Evolutionary conservation across 2,113 vertebrate genomes (phyloP), one percentile per base, ranked within the genome.

Genomic region (Campylomormyrus numenius): DNA sequence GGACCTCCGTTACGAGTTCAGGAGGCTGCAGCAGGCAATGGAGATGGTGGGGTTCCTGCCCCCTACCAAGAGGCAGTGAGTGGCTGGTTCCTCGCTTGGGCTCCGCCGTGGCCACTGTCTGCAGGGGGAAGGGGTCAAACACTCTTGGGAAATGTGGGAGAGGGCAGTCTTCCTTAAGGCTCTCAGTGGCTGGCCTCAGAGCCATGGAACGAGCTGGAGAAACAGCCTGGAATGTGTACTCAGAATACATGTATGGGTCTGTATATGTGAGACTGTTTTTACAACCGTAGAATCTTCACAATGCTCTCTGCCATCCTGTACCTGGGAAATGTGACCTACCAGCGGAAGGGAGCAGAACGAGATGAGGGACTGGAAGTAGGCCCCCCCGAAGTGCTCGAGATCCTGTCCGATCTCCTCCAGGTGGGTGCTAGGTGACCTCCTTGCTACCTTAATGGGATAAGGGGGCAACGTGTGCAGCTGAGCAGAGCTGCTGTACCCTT

Each of bases 11-110:
- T 96, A 97, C 15, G 97, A 98, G 91, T 99, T 98, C 27, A 96
- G 97, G 89, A 96, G 97, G 58, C 95, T 99, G 24, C 97, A 99
- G 90, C 98, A 98, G 94, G 98, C 98, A 74, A 99, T 99, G 98
- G 98, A 99, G 94, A 98, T 99, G 98, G 98, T 99, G 46, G 98
- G 98, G 86, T 99, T 99, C 94, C 96, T 99, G 88, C 95, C 97
- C 1, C 95, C 98, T 58, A 99, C 98, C 86, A 99, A 96, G 93
- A 99, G 97, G 90, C 97, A 97, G 98, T 99, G 92, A 93, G 97
- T 95, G 70, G 15, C 66, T 39, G 27, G 27, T 31, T 62, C 39
- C 49, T 88, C 35, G 15, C 70, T 39, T 39, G 27, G 27, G 70
- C 70, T 27, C 62, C 3, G 0, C 10, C 0, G 9, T 66, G n/a